Base-by-base conservation (phyloP, 1,140 invertebrate species). In the Calliphora vicina region DNA sequence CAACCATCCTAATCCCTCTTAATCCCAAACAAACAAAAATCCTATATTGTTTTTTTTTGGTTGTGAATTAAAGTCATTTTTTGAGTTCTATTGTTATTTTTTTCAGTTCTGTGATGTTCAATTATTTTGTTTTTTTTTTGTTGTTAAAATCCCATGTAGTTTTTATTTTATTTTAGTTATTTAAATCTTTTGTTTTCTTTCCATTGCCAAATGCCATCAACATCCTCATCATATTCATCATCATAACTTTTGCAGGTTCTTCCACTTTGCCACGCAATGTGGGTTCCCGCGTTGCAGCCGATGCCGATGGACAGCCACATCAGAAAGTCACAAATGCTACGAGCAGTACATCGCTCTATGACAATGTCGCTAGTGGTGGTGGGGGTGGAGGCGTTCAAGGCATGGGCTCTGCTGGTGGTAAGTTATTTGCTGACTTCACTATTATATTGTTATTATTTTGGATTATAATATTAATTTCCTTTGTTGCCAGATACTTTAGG, bases 271-370 rank as follows among this genome's bases (percentile, higher is more conserved):
- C 96, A 82, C 93, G 96, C 85, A 94, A 95, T 23, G 94, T 94
- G 88, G 94, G 94, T 89, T 93, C 94, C 8, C 92, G 94, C 85
- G 93, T 94, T 15, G 94, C 93, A 43, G 94, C 93, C 50, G 95
- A 96, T 90, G 93, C 94, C 83, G 94, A 95, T 84, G 89, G 80
- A 83, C 84, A 89, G 80, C 88, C 92, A 13, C 95, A 96, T 85
- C 85, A 85, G 67, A 88, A 87, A 72, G 95, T 96, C 82, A 94
- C 95, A 35, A 94, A 95, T 26, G 95, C 96, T 23, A 96, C 96
- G 23, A 97, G 96, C 84, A 96, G 95, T 85, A 96, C 95, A 13
- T 97, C 96, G 42, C 93, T 97, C n/a, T 97, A 97, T 89, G 96
- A 98, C 91, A 97, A 97, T 90, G 96, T 97, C 81, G 92, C 93